phyloP scores from a whole-genome alignment of 2,888 invertebrate genomes.

The Apamea epomidion region DNA sequence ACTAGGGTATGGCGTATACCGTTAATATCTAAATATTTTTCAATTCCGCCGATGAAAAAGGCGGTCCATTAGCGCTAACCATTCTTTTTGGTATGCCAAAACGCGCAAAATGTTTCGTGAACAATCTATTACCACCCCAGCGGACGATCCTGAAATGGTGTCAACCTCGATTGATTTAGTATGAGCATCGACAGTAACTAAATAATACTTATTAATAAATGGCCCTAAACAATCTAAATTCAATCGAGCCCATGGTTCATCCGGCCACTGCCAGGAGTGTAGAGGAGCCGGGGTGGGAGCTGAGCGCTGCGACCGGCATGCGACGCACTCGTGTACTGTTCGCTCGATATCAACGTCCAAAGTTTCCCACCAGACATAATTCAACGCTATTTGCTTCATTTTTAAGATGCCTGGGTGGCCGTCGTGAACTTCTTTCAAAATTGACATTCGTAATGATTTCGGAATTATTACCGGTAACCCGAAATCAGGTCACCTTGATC shows the following conservation, averaged over 20 bases:
- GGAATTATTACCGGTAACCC: too few relatives aligned
- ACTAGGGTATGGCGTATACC: constrained; percentile 1
- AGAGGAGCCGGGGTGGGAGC: constrained; percentile 4
- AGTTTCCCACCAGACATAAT: background rate
- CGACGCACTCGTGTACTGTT: constrained; percentile 3
- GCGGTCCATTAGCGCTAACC: background rate
- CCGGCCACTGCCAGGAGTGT: constrained; percentile 14
- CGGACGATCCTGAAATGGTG: too few relatives aligned
- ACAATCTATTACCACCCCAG: background rate
- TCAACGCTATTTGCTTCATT: background rate
- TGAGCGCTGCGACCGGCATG: constrained; percentile 1
- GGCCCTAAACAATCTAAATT: constrained; percentile 8
- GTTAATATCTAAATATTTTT: background rate
- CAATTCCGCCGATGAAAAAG: background rate
- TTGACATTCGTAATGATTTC: too few relatives aligned
- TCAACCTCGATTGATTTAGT: too few relatives aligned
- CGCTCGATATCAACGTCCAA: constrained; percentile 1
- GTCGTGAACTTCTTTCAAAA: too few relatives aligned
- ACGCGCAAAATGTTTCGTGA: too few relatives aligned
- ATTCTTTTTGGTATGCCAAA: background rate
- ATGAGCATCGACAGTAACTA: too few relatives aligned
- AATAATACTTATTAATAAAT: too few relatives aligned
- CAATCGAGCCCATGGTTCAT: constrained; percentile 2
- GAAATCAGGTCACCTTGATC: constrained; percentile 1
- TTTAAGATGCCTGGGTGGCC: too few relatives aligned